phyloP scores from a whole-genome alignment of 2,888 invertebrate genomes.

The Leucophenga montana region DNA sequence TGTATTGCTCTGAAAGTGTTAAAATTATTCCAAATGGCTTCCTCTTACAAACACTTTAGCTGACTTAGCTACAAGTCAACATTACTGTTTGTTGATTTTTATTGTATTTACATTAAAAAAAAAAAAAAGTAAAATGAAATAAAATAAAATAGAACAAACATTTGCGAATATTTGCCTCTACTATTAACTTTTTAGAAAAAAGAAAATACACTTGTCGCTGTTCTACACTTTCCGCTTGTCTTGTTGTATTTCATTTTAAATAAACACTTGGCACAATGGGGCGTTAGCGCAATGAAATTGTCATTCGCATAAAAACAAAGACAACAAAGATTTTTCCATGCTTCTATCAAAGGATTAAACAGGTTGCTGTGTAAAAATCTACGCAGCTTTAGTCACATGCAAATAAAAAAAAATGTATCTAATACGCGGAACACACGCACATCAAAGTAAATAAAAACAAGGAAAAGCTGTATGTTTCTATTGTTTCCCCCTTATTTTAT shows the following conservation, averaged over 20 bases:
- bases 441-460: not conserved
- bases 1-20: slow-evolving; percentile 18
- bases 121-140: not conserved
- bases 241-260: not conserved
- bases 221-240: not conserved
- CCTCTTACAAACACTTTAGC: slow-evolving; percentile 9
- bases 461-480: too few species aligned
- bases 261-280: slow-evolving; percentile 35
- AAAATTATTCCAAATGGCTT: slow-evolving; percentile 20
- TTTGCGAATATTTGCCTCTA: slow-evolving; percentile 12
- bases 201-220: not conserved
- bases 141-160: slow-evolving; percentile 5
- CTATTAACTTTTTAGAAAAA: slow-evolving; percentile 21
- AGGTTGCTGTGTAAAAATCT: slow-evolving; percentile 14
- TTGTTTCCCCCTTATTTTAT: too few species aligned
- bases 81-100: not conserved
- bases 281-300: slow-evolving; percentile 50
- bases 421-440: not conserved
- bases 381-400: not conserved
- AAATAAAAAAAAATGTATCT: not conserved
- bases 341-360: slow-evolving; percentile 26
- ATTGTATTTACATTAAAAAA: slow-evolving; percentile 6
- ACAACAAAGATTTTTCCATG: not conserved
- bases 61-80: not conserved
- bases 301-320: slow-evolving; percentile 33